Evolutionary conservation across 2,888 invertebrate species (phyloP).

Genomic region (Dendrolimus houi): DNA sequence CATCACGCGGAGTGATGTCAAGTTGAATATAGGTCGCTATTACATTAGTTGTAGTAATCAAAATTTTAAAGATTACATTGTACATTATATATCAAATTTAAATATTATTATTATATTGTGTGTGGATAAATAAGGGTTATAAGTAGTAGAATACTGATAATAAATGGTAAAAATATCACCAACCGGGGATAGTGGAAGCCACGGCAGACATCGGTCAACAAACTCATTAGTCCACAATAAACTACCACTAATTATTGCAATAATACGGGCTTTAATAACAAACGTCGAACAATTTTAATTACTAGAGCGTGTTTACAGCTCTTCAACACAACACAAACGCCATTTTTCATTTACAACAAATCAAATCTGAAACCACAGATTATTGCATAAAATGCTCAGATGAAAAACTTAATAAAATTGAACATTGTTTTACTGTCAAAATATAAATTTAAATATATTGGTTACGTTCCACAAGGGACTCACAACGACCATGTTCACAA

Average conservation of each 20-base stretch:
- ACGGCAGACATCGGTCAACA: constrained; percentile 75
- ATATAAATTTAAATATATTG: too few species aligned
- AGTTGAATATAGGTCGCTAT: constrained; percentile 59
- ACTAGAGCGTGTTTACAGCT: constrained; percentile 52
- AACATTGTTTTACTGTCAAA: too few species aligned
- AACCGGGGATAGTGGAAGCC: constrained; percentile 75
- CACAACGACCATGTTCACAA: too few species aligned
- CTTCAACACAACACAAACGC: constrained; percentile 65
- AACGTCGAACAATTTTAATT: constrained; percentile 18
- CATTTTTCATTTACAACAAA: constrained; percentile 47
- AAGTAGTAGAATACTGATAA: too few species aligned
- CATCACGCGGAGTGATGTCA: constrained; percentile 69
- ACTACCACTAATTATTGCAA: constrained; percentile 37
- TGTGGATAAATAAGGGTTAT: too few species aligned
- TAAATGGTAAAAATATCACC: constrained; percentile 22
- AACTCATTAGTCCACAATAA: constrained; percentile 68
- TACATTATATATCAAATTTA: too few species aligned
- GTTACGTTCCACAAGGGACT: too few species aligned
- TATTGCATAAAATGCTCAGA: too few species aligned
- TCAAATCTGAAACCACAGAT: background rate
- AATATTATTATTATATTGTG: too few species aligned
- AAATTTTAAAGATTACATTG: background rate
- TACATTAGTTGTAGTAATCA: constrained; percentile 6
- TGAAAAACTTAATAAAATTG: too few species aligned
- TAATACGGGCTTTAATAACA: constrained; percentile 19